Evolutionary conservation across 1,140 invertebrate species (phyloP), one percentile per base, ranked within the genome.

Genomic region (Drosophila parvula): DNA sequence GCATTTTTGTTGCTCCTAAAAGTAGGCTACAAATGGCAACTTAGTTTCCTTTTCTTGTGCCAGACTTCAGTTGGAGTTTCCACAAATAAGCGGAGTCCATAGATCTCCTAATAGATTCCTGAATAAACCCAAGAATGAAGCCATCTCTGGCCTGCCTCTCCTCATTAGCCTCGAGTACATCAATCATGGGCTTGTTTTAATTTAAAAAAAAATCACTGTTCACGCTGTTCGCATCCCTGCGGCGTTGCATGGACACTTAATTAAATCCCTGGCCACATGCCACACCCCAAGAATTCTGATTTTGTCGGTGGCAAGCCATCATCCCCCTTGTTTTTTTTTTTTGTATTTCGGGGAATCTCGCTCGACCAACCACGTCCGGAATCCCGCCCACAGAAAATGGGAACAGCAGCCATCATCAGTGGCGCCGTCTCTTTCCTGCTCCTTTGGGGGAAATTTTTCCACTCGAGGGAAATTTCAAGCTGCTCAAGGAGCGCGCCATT

Each of bases 101-200:
- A 55, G 30, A 2, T 22, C 3, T 12, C 14, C 16, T 12, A 16
- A 57, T 12, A 56, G 10, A 27, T 28, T 27, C 9, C 50, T 7
- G 22, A 14, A 51, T 34, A 34, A 36, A 53, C 16, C 5, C 11
- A 1, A 53, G 32, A 28, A 10, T 30, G 14, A 10, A 48, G 27
- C 14, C 67, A 30, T 28, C 64, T 30, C 28, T 22, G 3, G 34
- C 36, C 36, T 70, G 68, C 36, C 65, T 48, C 69, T 73, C 68
- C 83, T 86, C 81, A 82, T 86, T 88, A 86, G 79, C 82, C 59
- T 86, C 76, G 82, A 86, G 82, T 86, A 86, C 82, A 86, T 86
- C 82, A 86, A 86, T 86, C 82, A 86, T 86, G 70, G 65, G 76
- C 79, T 88, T 82, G 83, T 86, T 86, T 86, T 86, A 86, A 86